phyloP scores from a whole-genome alignment of 2,888 invertebrate genomes.

The Iphiclides podalirius region DNA sequence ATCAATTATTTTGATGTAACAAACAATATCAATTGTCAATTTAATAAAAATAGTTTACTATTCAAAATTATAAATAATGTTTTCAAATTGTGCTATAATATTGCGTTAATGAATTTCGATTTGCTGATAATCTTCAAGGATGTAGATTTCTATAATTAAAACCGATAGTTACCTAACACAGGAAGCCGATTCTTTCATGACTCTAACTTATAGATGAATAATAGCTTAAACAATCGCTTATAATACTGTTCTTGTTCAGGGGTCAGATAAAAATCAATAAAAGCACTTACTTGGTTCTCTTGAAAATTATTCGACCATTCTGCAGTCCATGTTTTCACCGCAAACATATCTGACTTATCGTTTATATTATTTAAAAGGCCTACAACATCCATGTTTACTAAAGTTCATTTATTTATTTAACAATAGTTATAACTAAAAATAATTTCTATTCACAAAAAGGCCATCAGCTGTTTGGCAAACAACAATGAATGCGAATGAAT shows the following conservation, averaged over 20 bases:
- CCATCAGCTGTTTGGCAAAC: conserved; percentile 49
- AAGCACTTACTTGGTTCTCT: conserved; percentile 70
- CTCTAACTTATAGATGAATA: not conserved
- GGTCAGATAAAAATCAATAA: conserved; percentile 34
- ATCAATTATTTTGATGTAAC: too few relatives aligned
- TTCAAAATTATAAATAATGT: too few relatives aligned
- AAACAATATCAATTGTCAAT: too few relatives aligned
- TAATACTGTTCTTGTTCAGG: not conserved
- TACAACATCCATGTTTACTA: conserved; percentile 66
- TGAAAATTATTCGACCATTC: conserved; percentile 72
- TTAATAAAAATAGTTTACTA: too few relatives aligned
- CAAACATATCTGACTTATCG: conserved; percentile 71
- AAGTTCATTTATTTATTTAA: conserved; percentile 29
- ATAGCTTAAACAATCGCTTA: not conserved
- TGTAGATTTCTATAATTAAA: conserved; percentile 29
- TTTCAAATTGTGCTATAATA: too few relatives aligned
- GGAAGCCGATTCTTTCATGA: not conserved
- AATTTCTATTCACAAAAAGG: conserved; percentile 25
- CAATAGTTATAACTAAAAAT: conserved; percentile 31
- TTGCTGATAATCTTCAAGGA: conserved; percentile 32
- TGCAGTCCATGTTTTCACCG: conserved; percentile 71
- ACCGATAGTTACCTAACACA: conserved; percentile 12
- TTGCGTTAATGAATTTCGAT: not conserved
- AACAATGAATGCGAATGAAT: conserved; percentile 15
- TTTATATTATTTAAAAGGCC: conserved; percentile 68